A percentile compares a stretch with the other conserved stretches of the same genome.
Conservation (phyloP, 2,113 vertebrate genomes). For the Nannobrachium achirus region DNA sequence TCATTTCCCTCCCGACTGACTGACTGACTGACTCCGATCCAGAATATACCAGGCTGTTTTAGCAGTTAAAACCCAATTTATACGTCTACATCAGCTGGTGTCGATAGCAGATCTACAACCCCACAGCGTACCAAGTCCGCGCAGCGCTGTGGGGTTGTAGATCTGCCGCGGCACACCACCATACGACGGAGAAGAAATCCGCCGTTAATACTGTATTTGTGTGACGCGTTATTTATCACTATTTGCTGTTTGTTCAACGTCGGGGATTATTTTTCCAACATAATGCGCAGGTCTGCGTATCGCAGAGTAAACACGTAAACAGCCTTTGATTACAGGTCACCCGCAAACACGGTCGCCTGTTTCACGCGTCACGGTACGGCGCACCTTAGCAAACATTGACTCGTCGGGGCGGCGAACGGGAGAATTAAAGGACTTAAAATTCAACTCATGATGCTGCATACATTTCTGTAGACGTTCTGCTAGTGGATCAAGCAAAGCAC, state of each 20-base stretch:
- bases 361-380: background rate
- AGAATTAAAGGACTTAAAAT: constrained; percentile 55
- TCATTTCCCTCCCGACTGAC: background rate
- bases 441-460: constrained; percentile 46
- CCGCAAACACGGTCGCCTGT: background rate
- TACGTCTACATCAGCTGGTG: no score
- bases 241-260: background rate
- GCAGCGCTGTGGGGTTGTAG: no score
- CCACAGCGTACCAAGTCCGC: no score
- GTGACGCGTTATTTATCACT: background rate
- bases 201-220: background rate
- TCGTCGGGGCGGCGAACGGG: background rate
- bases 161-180: no score
- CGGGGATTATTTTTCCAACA: background rate
- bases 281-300: background rate
- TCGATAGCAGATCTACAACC: no score
- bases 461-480: constrained; percentile 27
- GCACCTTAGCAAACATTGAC: constrained; percentile 2
- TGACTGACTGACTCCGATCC: background rate
- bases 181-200: no score
- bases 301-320: background rate
- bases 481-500: constrained; percentile 1
- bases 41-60: background rate
- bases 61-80: no score
- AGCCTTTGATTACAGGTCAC: background rate